Percentiles rank a stretch among this genome's conserved stretches.
These are phyloP conservation scores for Lamprotornis superbus DNA, from an alignment of 2,113 vertebrate species.

Conservation along the genomic window DNA sequence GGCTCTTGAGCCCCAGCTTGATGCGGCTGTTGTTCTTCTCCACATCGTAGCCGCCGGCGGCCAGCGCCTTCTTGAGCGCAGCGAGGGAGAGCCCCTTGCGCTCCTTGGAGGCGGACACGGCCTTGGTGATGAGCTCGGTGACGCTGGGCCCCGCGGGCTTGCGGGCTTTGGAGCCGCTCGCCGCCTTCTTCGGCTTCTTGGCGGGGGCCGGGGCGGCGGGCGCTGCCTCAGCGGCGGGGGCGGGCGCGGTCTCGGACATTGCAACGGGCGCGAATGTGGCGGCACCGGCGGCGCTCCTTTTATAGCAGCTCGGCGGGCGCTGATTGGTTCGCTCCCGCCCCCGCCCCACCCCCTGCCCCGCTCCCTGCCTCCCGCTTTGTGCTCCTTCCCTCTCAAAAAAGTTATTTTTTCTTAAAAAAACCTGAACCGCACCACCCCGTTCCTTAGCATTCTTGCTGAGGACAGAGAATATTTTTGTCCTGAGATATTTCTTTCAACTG, in stretches of 20 bases:
- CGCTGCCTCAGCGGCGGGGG: not conserved
- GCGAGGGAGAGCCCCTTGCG: constrained; percentile 75
- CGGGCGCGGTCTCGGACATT: constrained; percentile 49
- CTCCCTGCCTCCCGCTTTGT: not conserved
- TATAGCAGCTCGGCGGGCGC: constrained; percentile 57
- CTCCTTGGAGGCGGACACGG: constrained; percentile 72
- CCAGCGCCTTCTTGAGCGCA: constrained; percentile 79
- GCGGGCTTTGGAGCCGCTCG: too few relatives aligned
- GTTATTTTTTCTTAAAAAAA: not conserved
- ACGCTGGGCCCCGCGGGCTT: not conserved
- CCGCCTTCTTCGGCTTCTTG: constrained; percentile 26
- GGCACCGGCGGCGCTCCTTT: accelerated
- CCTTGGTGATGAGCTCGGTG: constrained; percentile 76
- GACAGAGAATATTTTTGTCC: not conserved
- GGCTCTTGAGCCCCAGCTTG: constrained; percentile 67
- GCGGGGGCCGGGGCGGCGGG: not conserved
- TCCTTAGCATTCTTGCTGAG: not conserved
- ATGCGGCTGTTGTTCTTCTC: constrained; percentile 79
- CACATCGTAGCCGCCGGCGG: constrained; percentile 81
- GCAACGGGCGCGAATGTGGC: accelerated
- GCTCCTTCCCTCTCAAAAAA: constrained; percentile 67
- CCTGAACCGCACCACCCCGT: accelerated
- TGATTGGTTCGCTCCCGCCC: constrained; percentile 57
- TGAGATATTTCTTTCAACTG: accelerated
- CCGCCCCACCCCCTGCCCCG: not conserved